phyloP scores from a whole-genome alignment of 2,797 vertebrate genomes.

The Chromobotia macracanthus region DNA sequence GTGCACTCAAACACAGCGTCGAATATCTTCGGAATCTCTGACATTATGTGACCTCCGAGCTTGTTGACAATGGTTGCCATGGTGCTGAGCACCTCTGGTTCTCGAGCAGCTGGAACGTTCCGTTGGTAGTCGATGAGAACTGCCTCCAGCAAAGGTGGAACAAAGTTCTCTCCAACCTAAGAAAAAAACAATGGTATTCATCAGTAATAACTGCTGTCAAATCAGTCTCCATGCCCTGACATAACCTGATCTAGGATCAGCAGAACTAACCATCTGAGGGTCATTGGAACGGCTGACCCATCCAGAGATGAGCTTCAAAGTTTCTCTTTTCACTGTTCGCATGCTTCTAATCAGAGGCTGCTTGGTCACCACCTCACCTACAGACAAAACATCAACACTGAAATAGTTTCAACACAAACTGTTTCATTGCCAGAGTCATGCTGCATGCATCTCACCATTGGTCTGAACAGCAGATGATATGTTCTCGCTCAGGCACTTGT shows the following conservation, averaged over 20 bases:
- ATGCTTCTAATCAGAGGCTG: slow-evolving; percentile 90
- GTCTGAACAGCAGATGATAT: slow-evolving; percentile 98
- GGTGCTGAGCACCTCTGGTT: slow-evolving; percentile 91
- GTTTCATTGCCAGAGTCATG: neutral
- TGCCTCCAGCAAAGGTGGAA: slow-evolving; percentile 88
- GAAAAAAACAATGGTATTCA: neutral
- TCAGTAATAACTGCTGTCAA: neutral
- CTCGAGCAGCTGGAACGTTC: slow-evolving; percentile 88
- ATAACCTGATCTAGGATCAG: neutral
- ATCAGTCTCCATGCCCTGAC: neutral
- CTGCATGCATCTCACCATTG: slow-evolving; percentile 82
- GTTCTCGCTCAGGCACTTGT: slow-evolving; percentile 99
- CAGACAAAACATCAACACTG: neutral
- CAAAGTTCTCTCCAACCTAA: slow-evolving; percentile 91
- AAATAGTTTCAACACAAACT: neutral
- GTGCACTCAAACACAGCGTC: slow-evolving; percentile 93
- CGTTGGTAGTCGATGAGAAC: slow-evolving; percentile 92
- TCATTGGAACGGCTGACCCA: slow-evolving; percentile 92
- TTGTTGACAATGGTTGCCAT: slow-evolving; percentile 93
- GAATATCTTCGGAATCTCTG: slow-evolving; percentile 92
- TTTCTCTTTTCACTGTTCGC: slow-evolving; percentile 92
- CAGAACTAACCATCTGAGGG: slow-evolving; percentile 83
- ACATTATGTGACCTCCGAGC: slow-evolving; percentile 86
- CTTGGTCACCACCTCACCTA: slow-evolving; percentile 92
- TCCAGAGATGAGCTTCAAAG: slow-evolving; percentile 89